These are phyloP conservation scores for Patella caerulea DNA, from an alignment of 2,888 invertebrate species.

Conservation along the genomic window DNA sequence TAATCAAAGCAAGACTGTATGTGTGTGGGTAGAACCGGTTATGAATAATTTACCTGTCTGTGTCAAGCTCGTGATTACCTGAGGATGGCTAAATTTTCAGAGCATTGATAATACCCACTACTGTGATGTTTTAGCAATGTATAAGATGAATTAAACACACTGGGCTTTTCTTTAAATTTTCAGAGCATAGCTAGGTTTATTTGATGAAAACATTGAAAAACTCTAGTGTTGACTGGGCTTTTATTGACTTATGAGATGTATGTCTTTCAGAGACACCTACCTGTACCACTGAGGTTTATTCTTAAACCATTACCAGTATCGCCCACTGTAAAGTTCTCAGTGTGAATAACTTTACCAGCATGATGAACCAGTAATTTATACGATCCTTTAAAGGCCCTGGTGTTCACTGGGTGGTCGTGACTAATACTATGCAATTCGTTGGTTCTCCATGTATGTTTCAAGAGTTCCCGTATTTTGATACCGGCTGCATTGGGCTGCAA, in stretches of 20 bases:
- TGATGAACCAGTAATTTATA: conserved; percentile 13
- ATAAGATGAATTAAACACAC: conserved; percentile 12
- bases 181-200: too few species aligned
- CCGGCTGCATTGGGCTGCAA: conserved; percentile 18
- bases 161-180: too few species aligned
- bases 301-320: too few species aligned
- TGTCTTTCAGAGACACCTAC: background rate
- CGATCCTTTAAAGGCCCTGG: conserved; percentile 10
- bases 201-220: too few species aligned
- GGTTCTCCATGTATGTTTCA: conserved; percentile 5
- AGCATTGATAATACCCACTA: background rate
- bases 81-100: too few species aligned
- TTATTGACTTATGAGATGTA: too few species aligned
- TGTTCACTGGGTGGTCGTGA: background rate
- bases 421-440: background rate
- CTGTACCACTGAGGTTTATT: background rate
- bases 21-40: too few species aligned
- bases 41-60: too few species aligned
- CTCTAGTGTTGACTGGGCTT: too few species aligned
- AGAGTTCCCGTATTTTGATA: background rate
- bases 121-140: background rate
- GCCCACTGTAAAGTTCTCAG: background rate
- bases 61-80: too few species aligned
- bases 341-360: conserved; percentile 17
- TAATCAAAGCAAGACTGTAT: too few species aligned